A percentile compares a stretch with the other conserved stretches of the same genome.
Conservation (phyloP, 2,888 invertebrate genomes). For the Macrophya annulata region DNA sequence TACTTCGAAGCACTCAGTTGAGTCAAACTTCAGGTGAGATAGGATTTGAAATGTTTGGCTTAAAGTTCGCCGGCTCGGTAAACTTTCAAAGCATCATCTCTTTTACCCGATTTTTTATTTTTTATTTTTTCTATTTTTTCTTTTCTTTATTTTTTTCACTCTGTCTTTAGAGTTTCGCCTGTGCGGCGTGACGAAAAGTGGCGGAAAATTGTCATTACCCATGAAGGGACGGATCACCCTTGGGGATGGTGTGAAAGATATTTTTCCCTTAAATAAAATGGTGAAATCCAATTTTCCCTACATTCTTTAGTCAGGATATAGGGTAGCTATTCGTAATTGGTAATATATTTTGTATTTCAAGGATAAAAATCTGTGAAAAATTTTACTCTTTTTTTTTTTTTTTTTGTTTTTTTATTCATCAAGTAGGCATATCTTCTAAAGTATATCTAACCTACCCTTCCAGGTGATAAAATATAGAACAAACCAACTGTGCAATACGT, state of each 20-base stretch:
- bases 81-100: background rate
- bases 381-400: background rate
- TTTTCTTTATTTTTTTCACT: background rate
- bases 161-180: conserved; percentile 21
- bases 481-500: background rate
- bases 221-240: conserved; percentile 1
- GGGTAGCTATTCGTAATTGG: conserved; percentile 16
- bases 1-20: conserved; percentile 40
- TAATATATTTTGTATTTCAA: conserved; percentile 8
- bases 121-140: background rate
- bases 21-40: conserved; percentile 32
- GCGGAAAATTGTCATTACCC: conserved; percentile 32
- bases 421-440: background rate
- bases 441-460: background rate
- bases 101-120: conserved; percentile 1
- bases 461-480: background rate
- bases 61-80: conserved; percentile 1
- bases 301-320: conserved; percentile 2
- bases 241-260: conserved; percentile 31
- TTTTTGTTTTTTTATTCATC: no score
- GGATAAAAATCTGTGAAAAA: background rate
- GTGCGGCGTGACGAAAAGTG: conserved; percentile 23
- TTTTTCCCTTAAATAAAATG: conserved; percentile 30
- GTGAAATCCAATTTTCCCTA: conserved; percentile 18
- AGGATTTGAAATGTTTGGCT: conserved; percentile 32